Conservation (phyloP, 2,797 vertebrate species). For the Pipistrellus nathusii region DNA sequence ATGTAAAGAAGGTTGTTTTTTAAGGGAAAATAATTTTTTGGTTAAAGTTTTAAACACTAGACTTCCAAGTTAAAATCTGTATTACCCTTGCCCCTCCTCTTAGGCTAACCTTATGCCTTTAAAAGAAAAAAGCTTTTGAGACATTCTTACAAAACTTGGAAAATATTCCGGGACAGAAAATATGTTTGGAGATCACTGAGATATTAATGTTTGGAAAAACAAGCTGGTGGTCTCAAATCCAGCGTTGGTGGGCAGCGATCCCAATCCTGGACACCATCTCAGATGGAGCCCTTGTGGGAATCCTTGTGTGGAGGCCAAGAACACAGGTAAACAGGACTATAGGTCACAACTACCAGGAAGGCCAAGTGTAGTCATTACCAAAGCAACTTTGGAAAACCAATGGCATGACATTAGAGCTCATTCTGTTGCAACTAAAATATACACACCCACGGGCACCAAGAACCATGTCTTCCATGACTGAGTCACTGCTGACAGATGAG, state of each 20-base stretch:
- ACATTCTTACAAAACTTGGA: slow-evolving; percentile 74
- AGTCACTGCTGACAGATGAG: slow-evolving; percentile 4
- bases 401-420: background rate
- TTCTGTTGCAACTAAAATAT: slow-evolving; percentile 34
- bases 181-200: slow-evolving; percentile 69
- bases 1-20: slow-evolving; percentile 59
- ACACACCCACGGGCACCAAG: background rate
- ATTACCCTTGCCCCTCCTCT: slow-evolving; percentile 52
- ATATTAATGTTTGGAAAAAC: slow-evolving; percentile 79
- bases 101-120: slow-evolving; percentile 32
- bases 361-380: slow-evolving; percentile 5
- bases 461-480: background rate
- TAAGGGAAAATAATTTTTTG: slow-evolving; percentile 65
- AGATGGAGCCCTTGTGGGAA: slow-evolving; percentile 73
- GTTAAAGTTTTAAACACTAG: slow-evolving; percentile 68
- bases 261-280: slow-evolving; percentile 65
- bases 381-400: slow-evolving; percentile 50
- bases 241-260: slow-evolving; percentile 43
- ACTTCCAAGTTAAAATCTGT: slow-evolving; percentile 76
- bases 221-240: slow-evolving; percentile 79
- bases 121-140: slow-evolving; percentile 70
- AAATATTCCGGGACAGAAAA: slow-evolving; percentile 79
- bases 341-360: slow-evolving; percentile 45
- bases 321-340: slow-evolving; percentile 64
- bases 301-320: slow-evolving; percentile 73